A percentile compares a stretch with the other conserved stretches of the same genome.
Conservation (phyloP, 2,113 vertebrate species). For the Tragulus kanchil region DNA sequence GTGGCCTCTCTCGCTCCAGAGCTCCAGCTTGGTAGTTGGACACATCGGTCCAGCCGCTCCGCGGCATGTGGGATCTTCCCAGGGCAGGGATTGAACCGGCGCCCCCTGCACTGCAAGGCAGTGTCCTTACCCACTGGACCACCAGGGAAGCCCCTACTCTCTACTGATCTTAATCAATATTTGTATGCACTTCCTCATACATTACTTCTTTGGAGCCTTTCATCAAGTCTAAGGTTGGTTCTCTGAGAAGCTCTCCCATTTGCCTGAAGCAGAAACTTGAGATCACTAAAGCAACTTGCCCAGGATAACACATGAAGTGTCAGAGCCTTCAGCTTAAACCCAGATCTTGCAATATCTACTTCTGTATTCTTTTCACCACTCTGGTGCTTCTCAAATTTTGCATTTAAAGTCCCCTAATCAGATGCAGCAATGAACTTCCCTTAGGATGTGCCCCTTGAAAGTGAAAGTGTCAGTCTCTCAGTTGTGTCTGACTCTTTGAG, state of each 20-base stretch:
- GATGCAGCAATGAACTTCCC: background rate
- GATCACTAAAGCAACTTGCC: background rate
- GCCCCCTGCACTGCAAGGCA: too few species aligned
- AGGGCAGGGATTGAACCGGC: too few species aligned
- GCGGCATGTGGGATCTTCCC: too few species aligned
- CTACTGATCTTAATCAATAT: background rate
- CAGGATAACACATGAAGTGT: background rate
- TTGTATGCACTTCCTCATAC: background rate
- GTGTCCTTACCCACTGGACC: too few species aligned
- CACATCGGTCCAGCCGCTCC: too few species aligned
- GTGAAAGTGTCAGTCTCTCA: too few species aligned
- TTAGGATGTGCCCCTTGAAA: background rate
- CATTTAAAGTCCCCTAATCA: background rate
- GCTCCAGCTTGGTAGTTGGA: too few species aligned
- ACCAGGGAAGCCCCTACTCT: background rate
- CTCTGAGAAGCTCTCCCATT: background rate
- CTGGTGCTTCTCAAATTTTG: background rate
- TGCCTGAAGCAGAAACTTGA: conserved; percentile 5
- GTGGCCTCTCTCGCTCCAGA: too few species aligned
- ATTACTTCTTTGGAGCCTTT: background rate
- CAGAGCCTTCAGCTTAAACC: background rate
- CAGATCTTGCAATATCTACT: background rate
- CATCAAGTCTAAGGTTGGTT: background rate
- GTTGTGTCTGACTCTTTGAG: too few species aligned
- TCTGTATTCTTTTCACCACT: background rate